Percentiles rank a stretch among this genome's conserved stretches.
phyloP scores from a whole-genome alignment of 2,113 vertebrate genomes.

The Smithornis capensis region DNA sequence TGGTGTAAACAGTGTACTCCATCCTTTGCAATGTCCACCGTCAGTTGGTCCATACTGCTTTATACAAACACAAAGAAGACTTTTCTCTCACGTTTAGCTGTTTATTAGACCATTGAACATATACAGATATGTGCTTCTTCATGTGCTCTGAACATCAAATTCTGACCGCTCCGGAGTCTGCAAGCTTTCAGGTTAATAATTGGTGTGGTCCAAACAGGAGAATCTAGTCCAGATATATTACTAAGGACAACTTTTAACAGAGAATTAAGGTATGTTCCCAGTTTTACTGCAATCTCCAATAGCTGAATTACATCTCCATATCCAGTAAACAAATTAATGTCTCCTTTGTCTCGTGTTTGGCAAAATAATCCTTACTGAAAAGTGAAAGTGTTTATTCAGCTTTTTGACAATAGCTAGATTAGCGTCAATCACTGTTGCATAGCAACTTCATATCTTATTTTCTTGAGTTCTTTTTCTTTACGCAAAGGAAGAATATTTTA shows the following conservation, averaged over 20 bases:
- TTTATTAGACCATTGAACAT: neutral
- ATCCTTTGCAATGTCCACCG: too few species aligned
- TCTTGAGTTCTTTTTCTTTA: neutral
- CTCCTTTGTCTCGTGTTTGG: neutral
- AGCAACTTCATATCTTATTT: neutral
- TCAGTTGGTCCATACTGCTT: neutral
- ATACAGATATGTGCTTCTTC: neutral
- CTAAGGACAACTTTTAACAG: neutral
- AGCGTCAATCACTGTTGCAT: neutral
- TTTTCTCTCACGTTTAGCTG: neutral
- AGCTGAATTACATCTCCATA: neutral
- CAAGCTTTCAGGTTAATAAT: neutral
- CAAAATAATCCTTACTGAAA: neutral
- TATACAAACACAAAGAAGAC: neutral
- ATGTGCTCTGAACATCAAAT: neutral
- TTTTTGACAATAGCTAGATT: neutral
- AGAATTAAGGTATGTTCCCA: neutral
- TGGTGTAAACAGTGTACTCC: neutral
- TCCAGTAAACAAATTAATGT: neutral
- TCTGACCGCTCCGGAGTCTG: neutral
- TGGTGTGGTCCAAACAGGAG: fast-evolving
- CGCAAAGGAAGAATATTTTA: fast-evolving
- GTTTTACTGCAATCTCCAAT: neutral
- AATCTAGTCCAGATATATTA: fast-evolving
- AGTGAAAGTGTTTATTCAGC: neutral